Percentiles rank a stretch among this genome's conserved stretches.
phyloP scores from a whole-genome alignment of 2,797 vertebrate genomes.

The Trachops cirrhosus region DNA sequence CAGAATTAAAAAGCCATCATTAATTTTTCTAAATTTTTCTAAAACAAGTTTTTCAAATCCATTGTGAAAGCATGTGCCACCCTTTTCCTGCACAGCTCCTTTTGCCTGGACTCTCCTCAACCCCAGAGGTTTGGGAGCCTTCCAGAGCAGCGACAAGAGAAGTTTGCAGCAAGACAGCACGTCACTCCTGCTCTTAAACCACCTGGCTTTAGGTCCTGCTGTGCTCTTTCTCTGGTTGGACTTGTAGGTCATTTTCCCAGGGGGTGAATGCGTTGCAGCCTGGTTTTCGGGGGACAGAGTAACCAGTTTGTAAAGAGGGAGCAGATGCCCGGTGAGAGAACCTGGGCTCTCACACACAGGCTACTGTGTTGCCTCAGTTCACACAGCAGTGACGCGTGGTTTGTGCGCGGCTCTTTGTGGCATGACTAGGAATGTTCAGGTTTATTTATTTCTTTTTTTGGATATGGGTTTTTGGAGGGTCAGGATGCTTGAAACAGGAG shows the following conservation, averaged over 20 bases:
- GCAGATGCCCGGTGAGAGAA: not conserved
- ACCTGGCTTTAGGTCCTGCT: not conserved
- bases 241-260: not conserved
- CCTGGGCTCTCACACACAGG: not conserved
- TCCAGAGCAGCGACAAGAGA: not conserved
- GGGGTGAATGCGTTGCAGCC: not conserved
- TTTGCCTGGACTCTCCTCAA: not conserved
- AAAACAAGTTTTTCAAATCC: not conserved
- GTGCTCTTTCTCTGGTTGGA: not conserved
- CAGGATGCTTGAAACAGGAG: not conserved
- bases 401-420: not conserved
- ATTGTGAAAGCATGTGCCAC: not conserved
- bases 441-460: not conserved
- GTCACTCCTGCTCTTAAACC: not conserved
- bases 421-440: not conserved
- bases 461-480: not conserved
- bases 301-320: not conserved
- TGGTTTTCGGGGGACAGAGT: not conserved
- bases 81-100: not conserved
- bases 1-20: slow-evolving; percentile 42
- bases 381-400: not conserved
- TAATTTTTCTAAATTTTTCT: slow-evolving; percentile 34
- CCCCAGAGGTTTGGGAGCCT: not conserved
- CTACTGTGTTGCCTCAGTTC: not conserved
- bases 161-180: not conserved